A percentile compares a stretch with the other conserved stretches of the same genome.
phyloP scores from a whole-genome alignment of 2,113 vertebrate species.

The Motacilla alba region DNA sequence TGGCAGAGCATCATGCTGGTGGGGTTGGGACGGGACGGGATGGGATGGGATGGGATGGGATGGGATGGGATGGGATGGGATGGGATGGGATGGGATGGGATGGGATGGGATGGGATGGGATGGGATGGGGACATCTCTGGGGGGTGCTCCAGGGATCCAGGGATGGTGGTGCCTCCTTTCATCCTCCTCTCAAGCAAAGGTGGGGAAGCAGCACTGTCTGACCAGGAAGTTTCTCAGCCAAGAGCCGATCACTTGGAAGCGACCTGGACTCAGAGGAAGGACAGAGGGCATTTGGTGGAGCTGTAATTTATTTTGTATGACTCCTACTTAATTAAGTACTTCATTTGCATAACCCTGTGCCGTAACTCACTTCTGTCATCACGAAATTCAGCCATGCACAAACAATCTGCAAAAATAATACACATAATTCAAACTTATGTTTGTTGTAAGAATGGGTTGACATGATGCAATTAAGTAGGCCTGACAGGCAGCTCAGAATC shows the following conservation, averaged over 20 bases:
- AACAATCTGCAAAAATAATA: constrained; percentile 28
- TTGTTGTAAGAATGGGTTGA: not conserved
- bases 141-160: not conserved
- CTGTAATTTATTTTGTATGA: not conserved
- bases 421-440: not conserved
- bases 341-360: constrained; percentile 38
- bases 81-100: too few relatives aligned
- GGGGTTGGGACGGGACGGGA: too few relatives aligned
- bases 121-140: not conserved
- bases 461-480: not conserved
- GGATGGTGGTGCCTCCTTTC: not conserved
- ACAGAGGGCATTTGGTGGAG: not conserved
- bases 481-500: not conserved
- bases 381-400: constrained; percentile 29
- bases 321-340: constrained; percentile 43
- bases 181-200: not conserved
- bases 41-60: too few relatives aligned
- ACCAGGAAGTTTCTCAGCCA: not conserved
- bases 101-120: not conserved
- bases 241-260: accelerated
- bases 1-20: accelerated
- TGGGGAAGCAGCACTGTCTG: accelerated
- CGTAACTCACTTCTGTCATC: constrained; percentile 12
- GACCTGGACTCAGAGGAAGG: not conserved
- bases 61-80: not conserved